Conservation (phyloP, 2,888 invertebrate species). For the Dynastes grantii region DNA sequence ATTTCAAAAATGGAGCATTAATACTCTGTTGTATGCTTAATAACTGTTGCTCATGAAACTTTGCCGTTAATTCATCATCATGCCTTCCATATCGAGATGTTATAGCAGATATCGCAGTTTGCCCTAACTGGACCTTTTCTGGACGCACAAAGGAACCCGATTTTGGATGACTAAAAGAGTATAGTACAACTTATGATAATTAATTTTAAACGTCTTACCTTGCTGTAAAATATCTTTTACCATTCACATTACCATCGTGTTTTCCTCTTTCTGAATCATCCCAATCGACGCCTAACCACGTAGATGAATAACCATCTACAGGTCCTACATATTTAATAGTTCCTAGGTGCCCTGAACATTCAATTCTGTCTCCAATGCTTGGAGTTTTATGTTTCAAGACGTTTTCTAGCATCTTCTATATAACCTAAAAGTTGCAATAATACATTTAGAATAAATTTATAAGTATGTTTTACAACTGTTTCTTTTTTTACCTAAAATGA, state of each 20-base stretch:
- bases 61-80: constrained; percentile 75
- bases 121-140: constrained; percentile 83
- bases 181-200: constrained; percentile 9
- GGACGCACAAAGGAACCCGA: constrained; percentile 93
- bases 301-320: constrained; percentile 78
- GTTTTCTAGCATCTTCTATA: constrained; percentile 43
- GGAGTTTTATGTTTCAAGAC: constrained; percentile 31
- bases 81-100: constrained; percentile 77
- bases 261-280: constrained; percentile 91
- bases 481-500: background rate
- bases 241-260: constrained; percentile 91
- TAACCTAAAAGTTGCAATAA: constrained; percentile 26
- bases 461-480: background rate
- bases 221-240: constrained; percentile 85
- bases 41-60: constrained; percentile 75
- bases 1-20: constrained; percentile 87
- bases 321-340: constrained; percentile 86
- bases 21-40: constrained; percentile 80
- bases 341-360: constrained; percentile 69
- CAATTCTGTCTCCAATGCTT: constrained; percentile 65
- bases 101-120: constrained; percentile 84
- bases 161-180: constrained; percentile 75
- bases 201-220: constrained; percentile 68
- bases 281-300: constrained; percentile 98
- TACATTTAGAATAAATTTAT: background rate